Base-by-base conservation (phyloP, 2,888 invertebrate genomes). In the Melipona bicolor region DNA sequence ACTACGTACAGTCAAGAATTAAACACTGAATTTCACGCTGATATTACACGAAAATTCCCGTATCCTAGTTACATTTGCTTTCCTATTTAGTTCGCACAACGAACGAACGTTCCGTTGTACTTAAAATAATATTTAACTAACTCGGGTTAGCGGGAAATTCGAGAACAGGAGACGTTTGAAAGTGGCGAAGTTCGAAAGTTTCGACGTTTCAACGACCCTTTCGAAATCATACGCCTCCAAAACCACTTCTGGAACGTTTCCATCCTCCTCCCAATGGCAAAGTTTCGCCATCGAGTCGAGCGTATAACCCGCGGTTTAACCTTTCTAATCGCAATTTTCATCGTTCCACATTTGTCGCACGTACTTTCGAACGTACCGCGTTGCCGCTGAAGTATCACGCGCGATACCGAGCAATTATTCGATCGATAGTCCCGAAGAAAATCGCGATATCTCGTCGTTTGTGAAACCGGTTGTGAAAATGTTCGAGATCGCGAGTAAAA, bases 241-340 rank as follows among this genome's bases (percentile, higher is more conserved):
- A 50, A 52, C 11, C 13, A 24, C 21, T 5, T 43, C 13, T 4
- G 5, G 3, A 27, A 32, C 19, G 50, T 15, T 49, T 49, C 49
- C 15, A 49, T 1, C 19, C 24, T 13, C 24, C 4, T 21, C 21
- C 2, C 24, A 43, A 27, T 19, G 19, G 17, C 2, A 27, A 9
- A 59, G 43, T 62, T 61, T 50, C 21, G 11, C 17, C 4, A 19
- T 43, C 13, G 32, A 62, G 59, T 69, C 49, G 17, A 69, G 27
- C 52, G 1, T 1, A 27, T 54, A 32, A 17, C 36, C 52, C 21
- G 24, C 24, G 4, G 15, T 56, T 72, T 64, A 65, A 71, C 65
- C 56, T 52, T 43, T 49, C 19, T 27, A 67, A 79, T 81, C 80
- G 36, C n/a, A 11, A 52, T 79, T 74, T 52, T 43, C 80, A 73